These are phyloP conservation scores for Botia kubotai DNA, from an alignment of 2,797 vertebrate species.

Conservation along the genomic window DNA sequence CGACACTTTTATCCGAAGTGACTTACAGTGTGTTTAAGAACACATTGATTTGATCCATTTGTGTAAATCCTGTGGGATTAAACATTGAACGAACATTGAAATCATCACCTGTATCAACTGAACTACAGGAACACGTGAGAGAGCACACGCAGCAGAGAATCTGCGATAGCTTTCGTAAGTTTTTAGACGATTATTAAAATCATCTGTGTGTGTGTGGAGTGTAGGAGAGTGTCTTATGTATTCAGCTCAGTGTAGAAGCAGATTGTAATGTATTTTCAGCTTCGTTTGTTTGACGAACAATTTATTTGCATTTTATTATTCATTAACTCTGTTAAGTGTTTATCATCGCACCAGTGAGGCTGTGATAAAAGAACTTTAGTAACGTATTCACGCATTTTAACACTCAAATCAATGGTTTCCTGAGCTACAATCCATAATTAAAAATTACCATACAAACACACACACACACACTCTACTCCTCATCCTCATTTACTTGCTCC, in stretches of 20 bases:
- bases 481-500: neutral
- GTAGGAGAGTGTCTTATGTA: neutral
- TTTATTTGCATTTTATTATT: conserved; percentile 23
- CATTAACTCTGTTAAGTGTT: conserved; percentile 20
- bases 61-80: too few relatives aligned
- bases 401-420: conserved; percentile 39
- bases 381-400: conserved; percentile 51
- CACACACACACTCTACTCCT: neutral
- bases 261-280: neutral
- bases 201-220: neutral
- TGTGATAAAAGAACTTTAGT: conserved; percentile 2
- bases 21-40: too few relatives aligned
- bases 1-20: too few relatives aligned
- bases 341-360: conserved; percentile 23
- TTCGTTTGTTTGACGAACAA: conserved; percentile 18
- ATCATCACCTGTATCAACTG: too few relatives aligned
- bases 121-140: too few relatives aligned
- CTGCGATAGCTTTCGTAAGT: neutral
- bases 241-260: neutral
- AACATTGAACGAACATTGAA: too few relatives aligned
- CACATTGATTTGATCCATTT: too few relatives aligned
- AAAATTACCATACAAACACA: conserved; percentile 2
- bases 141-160: neutral
- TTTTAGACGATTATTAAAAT: conserved; percentile 10
- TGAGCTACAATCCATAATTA: conserved; percentile 26